These are phyloP conservation scores for Seriola dumerili DNA, from an alignment of 2,113 vertebrate species.

Conservation along the genomic window DNA sequence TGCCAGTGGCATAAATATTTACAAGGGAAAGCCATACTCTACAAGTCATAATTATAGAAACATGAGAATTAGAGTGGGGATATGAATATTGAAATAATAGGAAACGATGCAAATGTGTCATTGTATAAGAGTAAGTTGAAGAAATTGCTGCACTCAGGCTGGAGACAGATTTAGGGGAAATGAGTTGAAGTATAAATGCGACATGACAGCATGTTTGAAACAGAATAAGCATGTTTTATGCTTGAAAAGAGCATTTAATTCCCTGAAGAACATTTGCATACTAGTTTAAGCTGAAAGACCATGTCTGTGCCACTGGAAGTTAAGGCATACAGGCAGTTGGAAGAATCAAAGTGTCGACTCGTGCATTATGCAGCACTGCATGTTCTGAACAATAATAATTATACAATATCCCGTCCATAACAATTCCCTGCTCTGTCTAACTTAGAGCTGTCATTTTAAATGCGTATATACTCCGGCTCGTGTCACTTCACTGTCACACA, in stretches of 20 bases:
- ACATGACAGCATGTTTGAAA: slow-evolving; percentile 46
- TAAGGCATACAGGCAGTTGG: slow-evolving; percentile 51
- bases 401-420: slow-evolving; percentile 59
- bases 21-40: slow-evolving; percentile 25
- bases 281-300: slow-evolving; percentile 62
- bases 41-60: slow-evolving; percentile 46
- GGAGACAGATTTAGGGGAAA: slow-evolving; percentile 37
- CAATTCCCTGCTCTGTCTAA: slow-evolving; percentile 45
- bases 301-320: slow-evolving; percentile 50
- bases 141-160: slow-evolving; percentile 15
- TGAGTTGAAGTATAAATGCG: slow-evolving; percentile 49
- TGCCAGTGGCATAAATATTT: slow-evolving; percentile 51
- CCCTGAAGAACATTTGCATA: slow-evolving; percentile 71
- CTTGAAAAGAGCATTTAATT: slow-evolving; percentile 52
- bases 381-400: slow-evolving; percentile 69
- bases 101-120: slow-evolving; percentile 47
- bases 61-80: slow-evolving; percentile 20
- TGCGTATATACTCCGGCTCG: slow-evolving; percentile 9
- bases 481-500: slow-evolving; percentile 48
- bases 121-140: slow-evolving; percentile 23
- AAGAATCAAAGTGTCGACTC: slow-evolving; percentile 64
- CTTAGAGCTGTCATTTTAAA: slow-evolving; percentile 30
- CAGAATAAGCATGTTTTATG: slow-evolving; percentile 61
- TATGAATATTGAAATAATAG: slow-evolving; percentile 50
- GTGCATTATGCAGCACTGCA: slow-evolving; percentile 65